These are phyloP conservation scores for Protobothrops mucrosquamatus DNA, from an alignment of 2,113 vertebrate genomes.

Conservation along the genomic window DNA sequence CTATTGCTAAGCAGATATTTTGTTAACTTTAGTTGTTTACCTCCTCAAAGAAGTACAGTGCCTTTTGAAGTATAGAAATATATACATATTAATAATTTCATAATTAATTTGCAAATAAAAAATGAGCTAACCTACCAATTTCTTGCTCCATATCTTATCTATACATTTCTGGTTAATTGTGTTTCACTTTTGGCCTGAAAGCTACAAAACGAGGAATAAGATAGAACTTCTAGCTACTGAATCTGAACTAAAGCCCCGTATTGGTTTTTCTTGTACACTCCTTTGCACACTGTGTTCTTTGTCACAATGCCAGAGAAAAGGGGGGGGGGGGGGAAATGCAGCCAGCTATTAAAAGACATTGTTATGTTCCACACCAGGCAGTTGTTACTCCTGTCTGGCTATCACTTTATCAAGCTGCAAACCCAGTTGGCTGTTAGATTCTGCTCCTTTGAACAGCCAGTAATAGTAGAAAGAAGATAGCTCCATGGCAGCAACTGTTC, in stretches of 20 bases:
- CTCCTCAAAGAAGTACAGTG: neutral
- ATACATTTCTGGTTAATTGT: neutral
- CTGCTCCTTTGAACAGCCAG: neutral
- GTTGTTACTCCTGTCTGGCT: neutral
- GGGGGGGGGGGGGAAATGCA: neutral
- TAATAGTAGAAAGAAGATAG: neutral
- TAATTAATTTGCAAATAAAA: neutral
- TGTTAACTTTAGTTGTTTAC: conserved; percentile 13
- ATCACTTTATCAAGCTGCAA: neutral
- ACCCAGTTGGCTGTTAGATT: neutral
- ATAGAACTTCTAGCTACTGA: neutral
- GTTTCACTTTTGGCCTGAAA: neutral
- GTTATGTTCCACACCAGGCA: neutral
- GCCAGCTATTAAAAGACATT: neutral
- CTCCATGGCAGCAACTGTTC: too few species aligned
- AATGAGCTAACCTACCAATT: neutral
- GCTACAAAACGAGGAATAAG: neutral
- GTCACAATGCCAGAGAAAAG: neutral
- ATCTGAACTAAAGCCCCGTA: neutral
- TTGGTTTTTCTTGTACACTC: neutral
- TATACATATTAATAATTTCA: neutral
- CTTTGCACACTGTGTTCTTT: neutral
- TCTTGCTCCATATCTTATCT: neutral
- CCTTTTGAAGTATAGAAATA: neutral
- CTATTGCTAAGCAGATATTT: conserved; percentile 2